Conservation (phyloP, 2,888 invertebrate species). For the Clanis bilineata region DNA sequence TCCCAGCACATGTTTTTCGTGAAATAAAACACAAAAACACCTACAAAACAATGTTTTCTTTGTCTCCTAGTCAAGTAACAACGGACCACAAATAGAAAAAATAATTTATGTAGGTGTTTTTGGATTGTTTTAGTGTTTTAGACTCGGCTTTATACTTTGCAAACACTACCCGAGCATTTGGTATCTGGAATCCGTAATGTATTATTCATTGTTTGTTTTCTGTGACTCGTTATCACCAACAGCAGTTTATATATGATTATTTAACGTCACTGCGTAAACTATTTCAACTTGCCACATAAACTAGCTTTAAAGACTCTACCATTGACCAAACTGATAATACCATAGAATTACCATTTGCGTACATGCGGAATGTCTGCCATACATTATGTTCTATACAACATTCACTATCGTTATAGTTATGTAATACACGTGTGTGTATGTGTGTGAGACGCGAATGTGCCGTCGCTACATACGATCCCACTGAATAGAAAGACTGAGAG, state of each 20-base stretch:
- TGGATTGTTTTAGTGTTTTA: too few relatives aligned
- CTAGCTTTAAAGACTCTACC: conserved; percentile 16
- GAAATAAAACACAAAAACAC: too few relatives aligned
- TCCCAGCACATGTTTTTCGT: too few relatives aligned
- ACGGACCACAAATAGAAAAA: too few relatives aligned
- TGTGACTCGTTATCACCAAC: conserved; percentile 17
- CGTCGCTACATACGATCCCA: conserved; percentile 52
- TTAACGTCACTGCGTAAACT: not conserved
- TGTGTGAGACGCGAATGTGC: conserved; percentile 46
- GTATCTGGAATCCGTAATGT: conserved; percentile 12
- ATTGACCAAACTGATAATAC: conserved; percentile 2
- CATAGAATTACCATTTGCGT: conserved; percentile 12
- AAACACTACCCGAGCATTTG: not conserved
- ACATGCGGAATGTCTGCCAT: conserved; percentile 44
- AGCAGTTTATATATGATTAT: conserved; percentile 11
- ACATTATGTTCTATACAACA: conserved; percentile 43
- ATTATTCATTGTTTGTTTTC: conserved; percentile 19
- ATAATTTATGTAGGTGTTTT: too few relatives aligned
- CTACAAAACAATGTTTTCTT: too few relatives aligned
- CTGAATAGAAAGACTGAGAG: conserved; percentile 50
- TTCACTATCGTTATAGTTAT: conserved; percentile 45
- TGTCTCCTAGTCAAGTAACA: too few relatives aligned
- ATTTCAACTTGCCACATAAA: not conserved
- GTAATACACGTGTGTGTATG: conserved; percentile 42
- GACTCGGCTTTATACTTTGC: conserved; percentile 6